phyloP scores from a whole-genome alignment of 2,888 invertebrate genomes.

The Elysia crispata region DNA sequence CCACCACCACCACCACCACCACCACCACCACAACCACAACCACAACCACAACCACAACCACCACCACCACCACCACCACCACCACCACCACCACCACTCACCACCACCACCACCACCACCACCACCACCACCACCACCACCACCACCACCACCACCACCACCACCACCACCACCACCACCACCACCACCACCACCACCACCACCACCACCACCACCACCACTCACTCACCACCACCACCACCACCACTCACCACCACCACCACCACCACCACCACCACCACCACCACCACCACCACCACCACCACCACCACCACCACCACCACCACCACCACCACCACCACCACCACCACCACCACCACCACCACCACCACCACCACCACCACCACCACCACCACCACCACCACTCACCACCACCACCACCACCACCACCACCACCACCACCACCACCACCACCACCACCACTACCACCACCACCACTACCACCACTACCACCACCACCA shows the following conservation, averaged over 20 bases:
- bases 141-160: not conserved
- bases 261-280: not conserved
- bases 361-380: not conserved
- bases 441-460: not conserved
- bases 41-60: no score
- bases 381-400: constrained; percentile 1
- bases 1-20: not conserved
- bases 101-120: no score
- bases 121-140: constrained; percentile 1
- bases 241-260: no score
- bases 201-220: no score
- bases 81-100: no score
- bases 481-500: not conserved
- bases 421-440: not conserved
- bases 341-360: not conserved
- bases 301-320: not conserved
- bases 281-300: not conserved
- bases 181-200: not conserved
- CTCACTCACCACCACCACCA: no score
- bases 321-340: not conserved
- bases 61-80: not conserved
- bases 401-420: no score
- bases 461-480: not conserved
- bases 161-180: constrained; percentile 6
- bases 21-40: no score